Base-by-base conservation (phyloP, 2,888 invertebrate species). In the Carcina quercana region DNA sequence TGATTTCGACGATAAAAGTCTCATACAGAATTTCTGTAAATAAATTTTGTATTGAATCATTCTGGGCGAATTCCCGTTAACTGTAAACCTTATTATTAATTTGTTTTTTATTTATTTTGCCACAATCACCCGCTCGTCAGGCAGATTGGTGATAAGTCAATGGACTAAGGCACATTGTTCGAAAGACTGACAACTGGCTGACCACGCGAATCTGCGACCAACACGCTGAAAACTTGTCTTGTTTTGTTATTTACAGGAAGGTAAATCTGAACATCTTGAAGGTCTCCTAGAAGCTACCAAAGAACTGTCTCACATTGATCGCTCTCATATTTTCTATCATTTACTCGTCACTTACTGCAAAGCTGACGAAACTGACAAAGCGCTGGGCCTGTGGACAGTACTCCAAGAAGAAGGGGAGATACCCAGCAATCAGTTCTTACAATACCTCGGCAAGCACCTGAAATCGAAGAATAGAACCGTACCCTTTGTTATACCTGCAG, bases 351-450 rank as follows among this genome's bases (percentile, higher is more conserved):
- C 89, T 25, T 94, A 94, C 60, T 89, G 87, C 55, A 89, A 90
- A 50, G 85, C 86, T 0, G 84, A 90, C 22, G 88, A 94, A 50
- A 85, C 89, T 0, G 89, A 93, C 28, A 92, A 93, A 62, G 94
- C 93, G 1, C 57, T 93, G 6, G 88, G 88, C 1, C 73, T 95
- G 3, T 95, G 95, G 94, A 93, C 91, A 0, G 78, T 90, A 52
- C 88, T 95, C 76, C 95, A 95, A 69, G 95, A 96, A 60, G 94
- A 96, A 56, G 88, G 89, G 40, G 78, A 93, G 35, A 68, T 89
- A 11, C 91, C 95, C 0, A 87, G 86, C 14, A 89, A 91, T 14
- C 70, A 85, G 13, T 94, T 96, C 60, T 76, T 95, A 1, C 38
- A 53, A 1, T 78, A 82, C 25, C 82, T 96, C 13, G 91, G 89